Conservation (phyloP, 2,113 vertebrate species). For the Perca fluviatilis region DNA sequence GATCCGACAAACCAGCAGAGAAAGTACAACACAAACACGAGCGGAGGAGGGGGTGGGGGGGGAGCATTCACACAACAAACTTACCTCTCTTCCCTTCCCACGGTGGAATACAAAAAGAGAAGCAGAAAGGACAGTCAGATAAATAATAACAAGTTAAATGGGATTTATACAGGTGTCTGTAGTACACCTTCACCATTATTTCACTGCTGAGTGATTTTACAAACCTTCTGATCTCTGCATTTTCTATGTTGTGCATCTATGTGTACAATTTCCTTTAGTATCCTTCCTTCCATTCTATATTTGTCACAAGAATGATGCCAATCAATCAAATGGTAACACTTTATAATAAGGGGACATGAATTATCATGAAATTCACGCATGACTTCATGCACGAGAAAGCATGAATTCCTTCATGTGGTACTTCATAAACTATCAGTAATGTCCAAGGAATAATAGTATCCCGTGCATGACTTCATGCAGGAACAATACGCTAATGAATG, state of each 20-base stretch:
- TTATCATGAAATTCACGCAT: too few relatives aligned
- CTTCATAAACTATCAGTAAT: too few relatives aligned
- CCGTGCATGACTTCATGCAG: too few relatives aligned
- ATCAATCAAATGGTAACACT: too few relatives aligned
- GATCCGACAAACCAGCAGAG: background rate
- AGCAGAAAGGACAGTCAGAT: constrained; percentile 32
- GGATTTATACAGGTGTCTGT: background rate
- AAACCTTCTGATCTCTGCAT: background rate
- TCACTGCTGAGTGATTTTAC: too few relatives aligned
- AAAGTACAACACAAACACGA: background rate
- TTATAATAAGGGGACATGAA: too few relatives aligned
- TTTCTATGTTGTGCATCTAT: background rate
- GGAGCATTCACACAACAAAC: constrained; percentile 1
- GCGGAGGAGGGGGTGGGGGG: background rate
- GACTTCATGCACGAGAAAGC: too few relatives aligned
- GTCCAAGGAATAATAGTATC: too few relatives aligned
- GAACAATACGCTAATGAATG: too few relatives aligned
- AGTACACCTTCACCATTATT: background rate
- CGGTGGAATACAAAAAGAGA: background rate
- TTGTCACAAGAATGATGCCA: too few relatives aligned
- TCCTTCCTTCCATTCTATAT: too few relatives aligned
- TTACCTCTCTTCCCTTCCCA: constrained; percentile 76
- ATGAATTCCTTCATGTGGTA: too few relatives aligned
- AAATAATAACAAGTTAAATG: background rate
- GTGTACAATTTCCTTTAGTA: background rate